phyloP scores from a whole-genome alignment of 2,113 vertebrate species.

The Pangasianodon hypophthalmus region DNA sequence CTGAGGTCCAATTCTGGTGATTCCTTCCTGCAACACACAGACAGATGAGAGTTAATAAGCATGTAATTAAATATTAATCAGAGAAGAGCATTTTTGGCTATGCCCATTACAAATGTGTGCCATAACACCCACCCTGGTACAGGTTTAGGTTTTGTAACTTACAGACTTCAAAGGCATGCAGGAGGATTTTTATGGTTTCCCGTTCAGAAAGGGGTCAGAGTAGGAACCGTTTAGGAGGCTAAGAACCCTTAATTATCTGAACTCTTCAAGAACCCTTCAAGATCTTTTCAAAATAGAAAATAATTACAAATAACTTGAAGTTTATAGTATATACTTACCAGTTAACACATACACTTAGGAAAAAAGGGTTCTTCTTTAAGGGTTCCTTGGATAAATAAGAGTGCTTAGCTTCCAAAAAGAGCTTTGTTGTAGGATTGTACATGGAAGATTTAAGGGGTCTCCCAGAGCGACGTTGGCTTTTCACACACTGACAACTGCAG shows the following conservation, averaged over 20 bases:
- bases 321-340: background rate
- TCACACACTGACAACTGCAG: slow-evolving; percentile 61
- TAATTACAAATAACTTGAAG: background rate
- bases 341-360: background rate
- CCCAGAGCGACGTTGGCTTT: slow-evolving; percentile 55
- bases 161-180: slow-evolving; percentile 42
- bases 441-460: slow-evolving; percentile 12
- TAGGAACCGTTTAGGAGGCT: background rate
- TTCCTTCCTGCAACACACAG: slow-evolving; percentile 82
- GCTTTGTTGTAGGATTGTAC: background rate
- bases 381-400: background rate
- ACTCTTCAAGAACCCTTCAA: background rate
- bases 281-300: background rate
- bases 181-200: slow-evolving; percentile 45
- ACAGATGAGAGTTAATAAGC: background rate
- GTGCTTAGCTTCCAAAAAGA: background rate
- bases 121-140: background rate
- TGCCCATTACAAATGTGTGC: slow-evolving; percentile 23
- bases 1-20: slow-evolving; percentile 88
- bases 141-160: slow-evolving; percentile 27
- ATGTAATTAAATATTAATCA: slow-evolving; percentile 5
- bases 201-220: background rate
- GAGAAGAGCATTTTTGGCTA: background rate
- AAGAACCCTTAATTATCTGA: background rate
- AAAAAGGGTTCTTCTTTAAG: background rate